Base-by-base conservation (phyloP, 2,113 vertebrate species). In the Rissa tridactyla region DNA sequence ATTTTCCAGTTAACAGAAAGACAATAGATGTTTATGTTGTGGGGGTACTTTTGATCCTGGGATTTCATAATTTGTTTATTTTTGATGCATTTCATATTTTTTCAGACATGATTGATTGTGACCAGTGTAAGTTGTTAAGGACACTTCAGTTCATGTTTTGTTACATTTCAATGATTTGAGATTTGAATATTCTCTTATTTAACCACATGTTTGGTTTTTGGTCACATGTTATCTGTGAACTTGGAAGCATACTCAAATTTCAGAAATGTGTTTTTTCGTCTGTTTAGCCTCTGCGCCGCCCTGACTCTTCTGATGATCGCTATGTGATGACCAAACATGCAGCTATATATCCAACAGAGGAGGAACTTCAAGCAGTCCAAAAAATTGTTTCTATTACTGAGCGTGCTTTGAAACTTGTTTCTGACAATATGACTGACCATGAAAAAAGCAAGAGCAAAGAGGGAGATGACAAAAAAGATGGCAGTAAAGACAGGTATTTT, bases 301-400 rank as follows among this genome's bases (percentile, higher is more conserved):
- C 99, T 40, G 99, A 99, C 93, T 99, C 99, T 34, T 99, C 99
- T 57, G 99, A 99, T 54, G 99, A 99, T 92, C 99, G 99, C 58
- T 99, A 99, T 0, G 99, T 99, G 66, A 99, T 99, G 99, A 99
- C 99, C 90, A 99, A 99, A 77, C 99, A 99, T 47, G 99, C 99
- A 0, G 98, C 99, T 77, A 99, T 99, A 97, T 99, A 99, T 97
- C 99, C 99, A 47, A 99, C 99, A 15, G 99, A 99, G 80, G 99
- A 99, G 5, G 99, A 99, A 91, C 98, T 99, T 36, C 99, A 99
- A 77, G 99, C 99, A 46, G 99, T 99, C 78, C 99, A 99, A 97
- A 99, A 99, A 97, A 99, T 99, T 12, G 99, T 99, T 87, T 99
- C 99, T 29, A 99, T 99, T 95, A 99, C 99, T 23, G 99, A 99